Percentiles rank a stretch among this genome's conserved stretches.
Conservation (phyloP, 1,140 invertebrate genomes). For the Aphis gossypii region DNA sequence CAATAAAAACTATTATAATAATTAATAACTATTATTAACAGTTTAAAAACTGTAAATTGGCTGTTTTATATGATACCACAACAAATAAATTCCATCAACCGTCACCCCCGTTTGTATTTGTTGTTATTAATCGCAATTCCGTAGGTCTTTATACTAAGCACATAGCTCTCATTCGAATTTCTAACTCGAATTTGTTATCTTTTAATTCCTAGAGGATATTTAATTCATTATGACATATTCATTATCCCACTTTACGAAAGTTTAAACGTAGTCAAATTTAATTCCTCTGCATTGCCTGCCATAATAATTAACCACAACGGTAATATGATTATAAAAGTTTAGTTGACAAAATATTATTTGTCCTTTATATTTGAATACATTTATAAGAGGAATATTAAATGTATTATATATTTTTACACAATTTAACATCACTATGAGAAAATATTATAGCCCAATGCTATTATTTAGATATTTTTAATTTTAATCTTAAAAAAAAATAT, state of each 20-base stretch:
- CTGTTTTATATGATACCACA: not conserved
- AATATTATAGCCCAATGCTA: no score
- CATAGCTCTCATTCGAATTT: not conserved
- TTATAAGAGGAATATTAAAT: not conserved
- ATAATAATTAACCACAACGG: not conserved
- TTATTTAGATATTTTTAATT: not conserved
- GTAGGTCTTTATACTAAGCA: not conserved
- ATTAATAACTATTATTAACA: no score
- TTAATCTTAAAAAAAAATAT: not conserved
- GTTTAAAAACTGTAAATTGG: no score
- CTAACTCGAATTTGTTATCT: not conserved
- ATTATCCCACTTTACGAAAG: conserved; percentile 20
- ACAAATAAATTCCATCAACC: not conserved
- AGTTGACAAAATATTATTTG: not conserved
- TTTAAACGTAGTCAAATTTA: conserved; percentile 12
- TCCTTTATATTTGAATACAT: not conserved
- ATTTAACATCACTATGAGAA: no score
- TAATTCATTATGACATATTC: conserved; percentile 23
- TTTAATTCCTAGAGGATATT: conserved; percentile 18
- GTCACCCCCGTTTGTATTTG: not conserved
- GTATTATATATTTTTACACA: no score
- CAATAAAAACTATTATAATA: not conserved
- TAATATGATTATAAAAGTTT: not conserved
- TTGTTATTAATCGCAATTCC: not conserved
- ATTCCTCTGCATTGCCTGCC: not conserved